Base-by-base conservation (phyloP, 2,888 invertebrate species). In the Trilocha varians region DNA sequence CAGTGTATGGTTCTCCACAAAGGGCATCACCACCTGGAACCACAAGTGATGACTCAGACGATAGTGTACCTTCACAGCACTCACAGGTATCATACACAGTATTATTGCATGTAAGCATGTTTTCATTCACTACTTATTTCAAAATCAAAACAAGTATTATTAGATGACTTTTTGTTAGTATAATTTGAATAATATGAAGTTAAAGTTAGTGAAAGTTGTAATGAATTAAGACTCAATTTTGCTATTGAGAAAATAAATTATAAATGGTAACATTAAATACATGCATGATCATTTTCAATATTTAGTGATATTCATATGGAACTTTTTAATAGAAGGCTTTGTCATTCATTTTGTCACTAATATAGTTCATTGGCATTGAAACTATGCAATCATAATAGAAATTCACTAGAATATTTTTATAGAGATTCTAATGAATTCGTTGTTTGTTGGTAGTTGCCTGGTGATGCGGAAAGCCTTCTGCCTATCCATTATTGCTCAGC, bases 31-130 rank as follows among this genome's bases (percentile, higher is more conserved):
- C 91, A 25, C 90, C 90, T 5, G 89, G 89, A 49, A 93, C 92
- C 39, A 95, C 94, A 32, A 94, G 93, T 74, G 95, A 95, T 72
- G 95, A 95, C 69, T 94, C 94, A 57, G 95, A 95, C 78, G 95
- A 95, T 67, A 92, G 92, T 73, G 84, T 85, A 36, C 85, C 85
- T 46, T 92, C 92, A 41, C 92, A 92, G 71, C 86, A 87, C 56
- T 84, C 87, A 45, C 86, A 87, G 74, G 87, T 87, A 69, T 34
- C 8, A 32, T 34, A 4, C 5, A 32, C 1, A 5, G 3, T 32
- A 16, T 5, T 13, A 39, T 33, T 38, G 39, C 33, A 42, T 41
- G 42, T 39, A 8, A 13, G 25, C 16, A 41, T n/a, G n/a, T n/a
- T n/a, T n/a, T n/a, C n/a, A n/a, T n/a, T n/a, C 33, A 34, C 34